Evolutionary conservation across 2,797 vertebrate species (phyloP).

Genomic region (Lycodopsis pacificus): DNA sequence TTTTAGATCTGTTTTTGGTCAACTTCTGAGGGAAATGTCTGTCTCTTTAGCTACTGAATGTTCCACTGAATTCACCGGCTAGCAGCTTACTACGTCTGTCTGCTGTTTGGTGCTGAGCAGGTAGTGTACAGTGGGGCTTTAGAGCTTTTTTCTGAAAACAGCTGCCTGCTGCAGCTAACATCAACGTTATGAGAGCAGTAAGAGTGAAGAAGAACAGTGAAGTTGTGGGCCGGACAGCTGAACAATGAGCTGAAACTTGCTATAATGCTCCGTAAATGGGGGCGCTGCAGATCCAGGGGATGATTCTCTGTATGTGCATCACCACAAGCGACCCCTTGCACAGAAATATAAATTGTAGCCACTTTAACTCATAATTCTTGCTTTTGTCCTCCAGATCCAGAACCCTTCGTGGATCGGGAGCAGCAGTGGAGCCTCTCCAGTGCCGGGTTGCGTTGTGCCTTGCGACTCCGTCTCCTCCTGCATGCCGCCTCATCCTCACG

Average conservation of each 20-base stretch:
- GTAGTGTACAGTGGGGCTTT: background rate
- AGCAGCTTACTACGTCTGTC: background rate
- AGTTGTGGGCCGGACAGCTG: background rate
- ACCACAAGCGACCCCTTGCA: background rate
- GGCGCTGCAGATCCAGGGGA: background rate
- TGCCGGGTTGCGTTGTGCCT: slow-evolving; percentile 95
- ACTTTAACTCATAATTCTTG: background rate
- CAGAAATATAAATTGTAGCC: background rate
- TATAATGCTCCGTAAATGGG: background rate
- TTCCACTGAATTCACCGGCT: background rate
- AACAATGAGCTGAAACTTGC: background rate
- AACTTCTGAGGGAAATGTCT: background rate
- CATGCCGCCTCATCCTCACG: slow-evolving; percentile 97
- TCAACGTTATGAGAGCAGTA: background rate
- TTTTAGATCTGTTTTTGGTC: background rate
- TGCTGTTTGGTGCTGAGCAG: background rate
- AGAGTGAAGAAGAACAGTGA: background rate
- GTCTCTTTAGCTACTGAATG: background rate
- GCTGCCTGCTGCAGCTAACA: background rate
- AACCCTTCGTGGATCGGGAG: slow-evolving; percentile 97
- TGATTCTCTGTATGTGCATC: background rate
- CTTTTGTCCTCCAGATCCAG: slow-evolving; percentile 89
- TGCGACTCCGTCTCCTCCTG: slow-evolving; percentile 96
- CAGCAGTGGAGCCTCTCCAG: slow-evolving; percentile 92
- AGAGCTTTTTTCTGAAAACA: background rate